Percentiles rank a stretch among this genome's conserved stretches.
These are phyloP conservation scores for Ameiurus melas DNA, from an alignment of 2,113 vertebrate species.

Conservation along the genomic window DNA sequence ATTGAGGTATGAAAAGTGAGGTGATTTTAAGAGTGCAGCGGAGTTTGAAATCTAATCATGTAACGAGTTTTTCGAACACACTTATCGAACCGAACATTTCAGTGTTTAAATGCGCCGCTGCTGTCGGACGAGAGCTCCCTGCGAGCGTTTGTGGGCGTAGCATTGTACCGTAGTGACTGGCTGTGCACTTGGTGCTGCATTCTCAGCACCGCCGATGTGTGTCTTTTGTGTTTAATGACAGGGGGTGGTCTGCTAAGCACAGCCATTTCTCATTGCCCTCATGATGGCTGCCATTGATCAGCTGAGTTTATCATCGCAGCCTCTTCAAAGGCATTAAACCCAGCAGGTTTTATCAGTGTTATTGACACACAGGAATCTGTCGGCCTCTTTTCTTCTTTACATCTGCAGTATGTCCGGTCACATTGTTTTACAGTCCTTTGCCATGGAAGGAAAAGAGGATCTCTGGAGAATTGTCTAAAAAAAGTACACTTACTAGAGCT, in stretches of 20 bases:
- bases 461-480: background rate
- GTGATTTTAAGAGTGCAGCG: conserved; percentile 2
- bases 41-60: conserved; percentile 7
- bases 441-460: background rate
- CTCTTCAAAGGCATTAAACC: conserved; percentile 36
- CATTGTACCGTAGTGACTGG: background rate
- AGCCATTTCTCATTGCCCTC: conserved; percentile 23
- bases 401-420: background rate
- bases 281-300: conserved; percentile 28
- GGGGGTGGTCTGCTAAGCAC: conserved; percentile 20
- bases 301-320: conserved; percentile 20
- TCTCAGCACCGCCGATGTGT: background rate
- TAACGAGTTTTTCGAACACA: background rate
- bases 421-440: background rate
- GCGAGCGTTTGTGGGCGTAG: background rate
- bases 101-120: background rate
- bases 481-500: background rate
- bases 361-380: conserved; percentile 22
- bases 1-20: conserved; percentile 4
- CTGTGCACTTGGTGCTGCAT: conserved; percentile 23
- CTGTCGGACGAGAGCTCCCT: background rate
- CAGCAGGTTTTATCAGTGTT: conserved; percentile 29
- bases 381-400: background rate
- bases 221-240: background rate
- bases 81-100: background rate